Evolutionary conservation across 2,797 vertebrate genomes (phyloP).

Genomic region (Denticeps clupeoides): DNA sequence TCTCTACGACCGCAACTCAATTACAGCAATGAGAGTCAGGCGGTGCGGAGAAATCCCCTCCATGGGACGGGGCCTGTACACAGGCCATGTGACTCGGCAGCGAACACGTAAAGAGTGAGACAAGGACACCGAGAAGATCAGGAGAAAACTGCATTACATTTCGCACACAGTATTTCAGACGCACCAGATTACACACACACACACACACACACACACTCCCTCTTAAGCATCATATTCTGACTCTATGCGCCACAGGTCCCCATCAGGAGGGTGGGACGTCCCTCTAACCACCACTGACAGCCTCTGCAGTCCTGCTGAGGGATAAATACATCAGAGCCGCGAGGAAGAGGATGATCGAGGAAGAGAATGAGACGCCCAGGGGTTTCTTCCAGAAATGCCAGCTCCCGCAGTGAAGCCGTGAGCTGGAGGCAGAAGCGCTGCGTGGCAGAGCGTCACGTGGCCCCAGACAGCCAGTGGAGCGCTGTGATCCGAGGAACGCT

Average conservation of each 20-base stretch:
- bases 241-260: too few relatives aligned
- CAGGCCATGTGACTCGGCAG: too few relatives aligned
- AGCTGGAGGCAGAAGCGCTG: constrained; percentile 7
- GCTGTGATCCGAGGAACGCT: too few relatives aligned
- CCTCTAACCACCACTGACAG: constrained; percentile 19
- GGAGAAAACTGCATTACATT: background rate
- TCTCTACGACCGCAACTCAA: constrained; percentile 48
- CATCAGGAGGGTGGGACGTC: background rate
- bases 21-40: constrained; percentile 61
- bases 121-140: too few relatives aligned
- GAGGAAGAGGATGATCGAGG: too few relatives aligned
- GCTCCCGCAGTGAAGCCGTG: constrained; percentile 20
- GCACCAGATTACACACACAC: background rate
- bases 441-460: too few relatives aligned
- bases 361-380: background rate
- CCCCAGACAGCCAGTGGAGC: background rate
- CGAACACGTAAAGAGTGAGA: too few relatives aligned
- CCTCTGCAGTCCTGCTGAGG: constrained; percentile 4
- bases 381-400: constrained; percentile 29
- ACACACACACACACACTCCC: too few relatives aligned
- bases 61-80: too few relatives aligned
- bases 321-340: too few relatives aligned
- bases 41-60: constrained; percentile 50
- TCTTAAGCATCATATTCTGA: too few relatives aligned
- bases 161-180: background rate